Base-by-base conservation (phyloP, 2,888 invertebrate genomes). In the Dicycla oo region DNA sequence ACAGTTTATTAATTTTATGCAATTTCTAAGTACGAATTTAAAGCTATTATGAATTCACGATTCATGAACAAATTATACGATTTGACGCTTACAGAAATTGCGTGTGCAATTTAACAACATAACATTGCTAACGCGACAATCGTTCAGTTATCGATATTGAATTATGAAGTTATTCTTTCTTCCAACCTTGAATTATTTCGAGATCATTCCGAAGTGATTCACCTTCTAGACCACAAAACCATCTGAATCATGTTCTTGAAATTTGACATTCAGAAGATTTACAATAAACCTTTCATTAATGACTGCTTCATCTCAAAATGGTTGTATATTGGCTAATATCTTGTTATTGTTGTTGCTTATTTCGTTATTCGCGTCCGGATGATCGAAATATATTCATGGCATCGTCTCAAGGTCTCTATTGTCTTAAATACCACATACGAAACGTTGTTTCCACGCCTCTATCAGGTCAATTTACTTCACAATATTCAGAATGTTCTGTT, bases 391-490 rank as follows among this genome's bases (percentile, higher is more conserved):
- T 91, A 89, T 89, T 89, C 87, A 88, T 90, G 87, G 88, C 88
- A 87, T 87, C 83, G 80, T 83, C 81, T 85, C 91, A 92, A 92
- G 93, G 93, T 90, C 91, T 88, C 82, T 87, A 92, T 92, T 92
- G 92, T 93, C 87, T 92, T 81, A 86, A 88, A 86, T 90, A 93
- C 92, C 92, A 88, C 86, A 91, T 91, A 90, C 90, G 89, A 91
- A 77, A 75, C 53, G n/a, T 71, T 86, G 89, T 91, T 92, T 93
- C 90, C 91, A 90, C 90, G 89, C 85, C 84, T 86, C 75, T 86
- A 82, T 78, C 77, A 76, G 78, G 64, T 79, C 73, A 69, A 79
- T 83, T 78, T 69, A 73, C 83, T 82, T 77, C 77, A 77, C 81
- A 69, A 73, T 81, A 66, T 57, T 63, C 43, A 30, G 49, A 58